Conservation (phyloP, 2,888 invertebrate species). For the Beris chalybata region DNA sequence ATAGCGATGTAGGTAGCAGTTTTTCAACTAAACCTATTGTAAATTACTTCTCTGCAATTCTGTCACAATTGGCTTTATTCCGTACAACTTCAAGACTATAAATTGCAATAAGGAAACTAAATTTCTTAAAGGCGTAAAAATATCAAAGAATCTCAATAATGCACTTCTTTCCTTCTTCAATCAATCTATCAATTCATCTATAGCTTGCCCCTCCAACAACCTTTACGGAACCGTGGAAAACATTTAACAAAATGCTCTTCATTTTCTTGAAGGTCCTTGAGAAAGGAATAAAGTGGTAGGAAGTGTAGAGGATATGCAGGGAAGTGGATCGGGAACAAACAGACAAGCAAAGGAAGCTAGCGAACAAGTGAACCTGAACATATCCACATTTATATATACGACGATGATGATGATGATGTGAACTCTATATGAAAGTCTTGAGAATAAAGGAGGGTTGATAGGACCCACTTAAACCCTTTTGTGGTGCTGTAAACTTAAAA, state of each 20-base stretch:
- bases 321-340: constrained; percentile 36
- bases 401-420: constrained; percentile 20
- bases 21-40: no score
- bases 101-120: no score
- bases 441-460: constrained; percentile 29
- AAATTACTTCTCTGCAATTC: no score
- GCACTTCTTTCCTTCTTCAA: constrained; percentile 28
- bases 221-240: constrained; percentile 29
- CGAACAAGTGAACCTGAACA: not conserved
- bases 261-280: constrained; percentile 22
- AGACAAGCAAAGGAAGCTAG: constrained; percentile 16
- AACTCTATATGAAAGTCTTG: constrained; percentile 22
- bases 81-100: no score
- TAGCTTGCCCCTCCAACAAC: constrained; percentile 4
- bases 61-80: no score
- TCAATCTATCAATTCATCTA: constrained; percentile 28
- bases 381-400: no score
- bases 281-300: constrained; percentile 32
- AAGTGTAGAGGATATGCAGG: constrained; percentile 30
- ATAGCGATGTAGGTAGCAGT: no score
- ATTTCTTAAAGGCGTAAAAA: no score
- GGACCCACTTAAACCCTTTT: constrained; percentile 31
- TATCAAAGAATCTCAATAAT: constrained; percentile 14
- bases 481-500: constrained; percentile 24
- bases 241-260: constrained; percentile 32